Evolutionary conservation across 2,888 invertebrate genomes (phyloP).

Genomic region (Leptogaster cylindrica): DNA sequence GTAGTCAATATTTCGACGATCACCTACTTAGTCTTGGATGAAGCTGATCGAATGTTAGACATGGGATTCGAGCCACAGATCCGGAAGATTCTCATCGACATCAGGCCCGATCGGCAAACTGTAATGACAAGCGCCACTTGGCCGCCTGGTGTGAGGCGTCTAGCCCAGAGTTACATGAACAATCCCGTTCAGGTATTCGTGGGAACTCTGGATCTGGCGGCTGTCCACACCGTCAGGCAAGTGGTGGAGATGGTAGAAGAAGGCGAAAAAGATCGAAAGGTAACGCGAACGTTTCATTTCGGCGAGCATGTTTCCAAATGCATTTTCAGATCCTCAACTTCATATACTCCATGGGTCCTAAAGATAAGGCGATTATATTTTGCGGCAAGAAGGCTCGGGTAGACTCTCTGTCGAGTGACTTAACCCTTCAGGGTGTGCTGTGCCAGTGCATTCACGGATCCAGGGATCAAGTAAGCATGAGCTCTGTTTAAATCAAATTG

Average conservation of each 20-base stretch:
- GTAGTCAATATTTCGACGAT: slow-evolving; percentile 78
- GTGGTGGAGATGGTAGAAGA: slow-evolving; percentile 76
- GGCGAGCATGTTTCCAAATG: neutral
- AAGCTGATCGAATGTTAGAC: slow-evolving; percentile 87
- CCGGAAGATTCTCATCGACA: slow-evolving; percentile 77
- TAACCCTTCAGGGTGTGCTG: slow-evolving; percentile 71
- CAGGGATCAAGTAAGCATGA: slow-evolving; percentile 70
- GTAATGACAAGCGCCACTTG: slow-evolving; percentile 97
- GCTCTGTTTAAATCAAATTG: too few relatives aligned
- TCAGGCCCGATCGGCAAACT: slow-evolving; percentile 90
- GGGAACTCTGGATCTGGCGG: slow-evolving; percentile 85
- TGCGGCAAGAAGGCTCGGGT: slow-evolving; percentile 86
- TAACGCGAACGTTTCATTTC: slow-evolving; percentile 54
- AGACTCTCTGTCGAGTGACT: slow-evolving; percentile 81
- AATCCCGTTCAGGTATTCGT: slow-evolving; percentile 91
- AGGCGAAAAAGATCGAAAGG: slow-evolving; percentile 69
- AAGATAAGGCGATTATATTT: slow-evolving; percentile 89
- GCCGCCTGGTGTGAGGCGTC: slow-evolving; percentile 84
- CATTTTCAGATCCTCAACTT: slow-evolving; percentile 73
- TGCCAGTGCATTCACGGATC: slow-evolving; percentile 90
- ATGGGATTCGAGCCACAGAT: slow-evolving; percentile 91
- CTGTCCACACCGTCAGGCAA: slow-evolving; percentile 87
- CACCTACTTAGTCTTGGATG: slow-evolving; percentile 90
- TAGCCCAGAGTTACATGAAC: slow-evolving; percentile 86
- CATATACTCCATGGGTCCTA: slow-evolving; percentile 70